Conservation (phyloP, 2,888 invertebrate species). For the Mythimna ferrago region DNA sequence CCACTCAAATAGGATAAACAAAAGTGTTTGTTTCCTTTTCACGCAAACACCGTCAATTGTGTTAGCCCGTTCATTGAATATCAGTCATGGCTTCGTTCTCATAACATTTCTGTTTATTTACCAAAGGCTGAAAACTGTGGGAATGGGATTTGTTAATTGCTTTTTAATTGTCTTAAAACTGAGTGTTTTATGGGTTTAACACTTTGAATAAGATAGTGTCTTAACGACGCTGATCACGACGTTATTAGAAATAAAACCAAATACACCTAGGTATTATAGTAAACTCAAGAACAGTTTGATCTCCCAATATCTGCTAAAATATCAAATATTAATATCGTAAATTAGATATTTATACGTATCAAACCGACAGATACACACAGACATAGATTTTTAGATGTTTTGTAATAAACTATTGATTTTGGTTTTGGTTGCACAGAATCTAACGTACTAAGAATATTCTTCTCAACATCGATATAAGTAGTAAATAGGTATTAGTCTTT, state of each 20-base stretch:
- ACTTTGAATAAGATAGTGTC: slow-evolving; percentile 7
- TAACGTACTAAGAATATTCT: background rate
- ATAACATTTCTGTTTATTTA: slow-evolving; percentile 69
- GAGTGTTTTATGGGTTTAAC: slow-evolving; percentile 20
- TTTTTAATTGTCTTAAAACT: slow-evolving; percentile 11
- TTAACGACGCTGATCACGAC: slow-evolving; percentile 3
- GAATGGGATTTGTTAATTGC: slow-evolving; percentile 41
- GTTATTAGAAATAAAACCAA: background rate
- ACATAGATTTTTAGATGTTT: background rate
- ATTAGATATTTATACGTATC: background rate
- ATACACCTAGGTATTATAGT: background rate
- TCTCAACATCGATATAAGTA: background rate
- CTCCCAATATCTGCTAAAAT: background rate
- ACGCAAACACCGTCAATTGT: slow-evolving; percentile 65
- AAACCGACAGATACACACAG: background rate
- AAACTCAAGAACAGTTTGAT: background rate
- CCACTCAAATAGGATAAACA: slow-evolving; percentile 59
- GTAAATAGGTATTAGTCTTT: too few relatives aligned
- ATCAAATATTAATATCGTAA: background rate
- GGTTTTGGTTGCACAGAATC: background rate
- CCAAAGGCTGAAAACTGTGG: slow-evolving; percentile 51
- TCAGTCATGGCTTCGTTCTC: slow-evolving; percentile 62
- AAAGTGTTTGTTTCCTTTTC: slow-evolving; percentile 64
- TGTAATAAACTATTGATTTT: background rate
- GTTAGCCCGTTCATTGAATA: slow-evolving; percentile 60